A percentile compares a stretch with the other conserved stretches of the same genome.
phyloP scores from a whole-genome alignment of 2,113 vertebrate species.

The Excalfactoria chinensis region DNA sequence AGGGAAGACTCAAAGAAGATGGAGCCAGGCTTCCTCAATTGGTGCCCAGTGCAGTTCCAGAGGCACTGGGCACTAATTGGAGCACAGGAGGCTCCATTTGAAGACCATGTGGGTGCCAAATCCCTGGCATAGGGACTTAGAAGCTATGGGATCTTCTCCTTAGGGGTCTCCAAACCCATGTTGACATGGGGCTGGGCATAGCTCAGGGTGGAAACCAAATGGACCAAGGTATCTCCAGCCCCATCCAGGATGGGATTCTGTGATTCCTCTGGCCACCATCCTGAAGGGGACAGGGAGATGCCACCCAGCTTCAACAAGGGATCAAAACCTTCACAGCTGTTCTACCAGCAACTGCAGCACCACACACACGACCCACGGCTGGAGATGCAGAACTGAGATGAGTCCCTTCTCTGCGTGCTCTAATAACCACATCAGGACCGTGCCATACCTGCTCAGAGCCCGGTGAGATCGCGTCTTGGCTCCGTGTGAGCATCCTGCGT shows the following conservation, averaged over 20 bases:
- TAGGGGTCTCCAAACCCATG: background rate
- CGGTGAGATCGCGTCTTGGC: constrained; percentile 79
- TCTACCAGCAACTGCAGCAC: background rate
- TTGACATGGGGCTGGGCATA: background rate
- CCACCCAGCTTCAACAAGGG: background rate
- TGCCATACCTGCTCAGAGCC: constrained; percentile 82
- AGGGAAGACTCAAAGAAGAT: too few relatives aligned
- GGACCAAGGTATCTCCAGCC: background rate
- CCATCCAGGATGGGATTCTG: background rate
- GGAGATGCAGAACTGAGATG: rapidly evolving
- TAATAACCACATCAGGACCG: rapidly evolving
- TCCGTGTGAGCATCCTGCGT: constrained; percentile 89
- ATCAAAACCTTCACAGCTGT: background rate
- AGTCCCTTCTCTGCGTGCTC: background rate
- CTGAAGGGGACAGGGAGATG: too few relatives aligned
- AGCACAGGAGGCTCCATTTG: background rate
- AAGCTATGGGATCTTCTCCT: background rate
- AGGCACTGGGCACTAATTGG: too few relatives aligned
- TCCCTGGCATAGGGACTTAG: background rate
- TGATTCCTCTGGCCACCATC: background rate
- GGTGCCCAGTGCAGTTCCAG: too few relatives aligned
- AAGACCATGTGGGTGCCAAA: background rate
- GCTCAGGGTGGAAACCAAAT: background rate
- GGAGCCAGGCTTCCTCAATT: too few relatives aligned
- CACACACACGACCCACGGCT: rapidly evolving